A percentile compares a stretch with the other conserved stretches of the same genome.
These are phyloP conservation scores for Emmelina monodactyla DNA, from an alignment of 2,888 invertebrate genomes.

Conservation along the genomic window DNA sequence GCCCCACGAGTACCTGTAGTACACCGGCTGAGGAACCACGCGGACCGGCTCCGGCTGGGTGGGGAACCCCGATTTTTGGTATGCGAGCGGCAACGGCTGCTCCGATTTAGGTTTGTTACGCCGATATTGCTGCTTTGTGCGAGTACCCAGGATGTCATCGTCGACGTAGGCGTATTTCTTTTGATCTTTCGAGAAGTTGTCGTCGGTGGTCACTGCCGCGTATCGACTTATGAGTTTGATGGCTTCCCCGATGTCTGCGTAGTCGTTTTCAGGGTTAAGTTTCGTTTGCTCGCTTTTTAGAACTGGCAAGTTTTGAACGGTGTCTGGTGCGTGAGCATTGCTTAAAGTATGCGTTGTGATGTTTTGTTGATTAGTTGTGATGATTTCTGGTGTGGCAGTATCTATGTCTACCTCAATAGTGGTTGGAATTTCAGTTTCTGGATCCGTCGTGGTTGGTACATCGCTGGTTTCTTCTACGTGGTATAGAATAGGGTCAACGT, in stretches of 20 bases:
- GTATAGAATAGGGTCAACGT: conserved; percentile 44
- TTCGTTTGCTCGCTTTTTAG: conserved; percentile 31
- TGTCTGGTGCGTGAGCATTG: background rate
- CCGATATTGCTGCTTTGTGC: conserved; percentile 52
- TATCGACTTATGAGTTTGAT: conserved; percentile 58
- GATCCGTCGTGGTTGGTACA: conserved; percentile 17
- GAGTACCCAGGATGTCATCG: conserved; percentile 47
- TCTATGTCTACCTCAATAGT: background rate
- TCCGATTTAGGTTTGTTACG: conserved; percentile 40
- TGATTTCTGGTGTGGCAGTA: conserved; percentile 2
- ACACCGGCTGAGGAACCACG: conserved; percentile 25
- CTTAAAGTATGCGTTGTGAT: conserved; percentile 13
- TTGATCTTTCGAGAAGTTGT: conserved; percentile 48
- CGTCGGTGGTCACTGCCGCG: conserved; percentile 58
- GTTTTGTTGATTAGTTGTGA: conserved; percentile 16
- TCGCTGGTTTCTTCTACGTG: conserved; percentile 27
- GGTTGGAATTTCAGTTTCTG: conserved; percentile 11
- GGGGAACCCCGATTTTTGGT: background rate
- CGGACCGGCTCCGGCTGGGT: background rate
- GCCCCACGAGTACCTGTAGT: conserved; percentile 50
- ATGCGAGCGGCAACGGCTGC: background rate
- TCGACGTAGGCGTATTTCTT: conserved; percentile 36
- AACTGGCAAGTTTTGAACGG: background rate
- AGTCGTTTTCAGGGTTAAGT: conserved; percentile 54
- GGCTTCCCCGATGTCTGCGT: conserved; percentile 56